Base-by-base conservation (phyloP, 2,113 vertebrate genomes). In the Leucosticte australis region DNA sequence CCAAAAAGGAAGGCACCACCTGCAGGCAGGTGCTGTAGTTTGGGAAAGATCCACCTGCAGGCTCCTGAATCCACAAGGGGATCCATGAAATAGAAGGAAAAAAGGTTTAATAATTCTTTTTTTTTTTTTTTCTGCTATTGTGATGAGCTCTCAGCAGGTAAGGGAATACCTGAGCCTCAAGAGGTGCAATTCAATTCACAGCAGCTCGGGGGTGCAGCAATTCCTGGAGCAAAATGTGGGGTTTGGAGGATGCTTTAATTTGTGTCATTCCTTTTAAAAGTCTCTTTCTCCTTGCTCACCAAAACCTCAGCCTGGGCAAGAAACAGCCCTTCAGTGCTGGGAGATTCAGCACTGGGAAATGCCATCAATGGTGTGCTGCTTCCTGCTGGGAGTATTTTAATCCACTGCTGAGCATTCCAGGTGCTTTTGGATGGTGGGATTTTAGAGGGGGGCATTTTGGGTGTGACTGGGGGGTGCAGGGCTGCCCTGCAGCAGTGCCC, bases 1-100 rank as follows among this genome's bases (percentile, higher is more conserved):
- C 95, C 91, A 98, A 98, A 97, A 98, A 98, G 59, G 98, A 95
- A 96, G 98, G 98, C 67, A 98, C 82, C 13, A 98, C 97, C 93
- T 98, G 98, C 97, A 99, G 98, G 97, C 98, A 98, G 86, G 98
- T 96, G 41, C 77, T 97, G 97, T 97, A 98, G 92, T 97, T 98
- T 56, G 97, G 97, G 76, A 97, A 98, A 73, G 96, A 92, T 35
- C 97, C 88, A 50, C 96, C 97, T 9, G 96, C 46, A 41, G 97
- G 83, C 90, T 97, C 95, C 98, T 98, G 95, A 37, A 89, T 74
- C 77, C 21, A 97, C 24, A 52, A 65, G 0, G 59, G 92, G 65
- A 89, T 70, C 82, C 69, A 37, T 2, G 42, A 68, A 60, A 11
- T 11, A 57, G 65, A 49, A 82, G 59, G 42, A 63, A 55, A 69